Conservation (phyloP, 2,113 vertebrate genomes). For the Dromas ardeola region DNA sequence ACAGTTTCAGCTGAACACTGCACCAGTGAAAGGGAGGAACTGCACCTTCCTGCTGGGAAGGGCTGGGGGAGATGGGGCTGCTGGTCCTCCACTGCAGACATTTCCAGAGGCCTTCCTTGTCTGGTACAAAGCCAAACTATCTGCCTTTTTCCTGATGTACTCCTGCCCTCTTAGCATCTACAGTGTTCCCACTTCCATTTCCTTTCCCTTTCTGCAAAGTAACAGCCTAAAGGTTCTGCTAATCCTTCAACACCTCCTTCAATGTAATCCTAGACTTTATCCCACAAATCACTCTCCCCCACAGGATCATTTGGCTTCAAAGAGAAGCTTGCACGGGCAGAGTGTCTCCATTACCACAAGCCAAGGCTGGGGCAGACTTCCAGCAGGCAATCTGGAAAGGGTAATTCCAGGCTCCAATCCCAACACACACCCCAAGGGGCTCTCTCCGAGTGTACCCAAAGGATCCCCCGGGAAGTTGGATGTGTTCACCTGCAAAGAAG, state of each 20-base stretch:
- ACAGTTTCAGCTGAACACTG: background rate
- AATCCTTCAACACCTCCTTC: background rate
- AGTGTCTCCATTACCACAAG: constrained; percentile 83
- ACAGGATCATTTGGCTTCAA: background rate
- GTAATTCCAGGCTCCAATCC: constrained; percentile 96
- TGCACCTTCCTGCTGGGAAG: background rate
- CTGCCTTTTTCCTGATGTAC: background rate
- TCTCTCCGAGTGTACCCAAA: constrained; percentile 94
- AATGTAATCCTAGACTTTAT: background rate
- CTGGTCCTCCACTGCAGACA: background rate
- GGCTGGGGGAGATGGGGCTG: background rate
- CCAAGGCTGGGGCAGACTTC: constrained; percentile 93
- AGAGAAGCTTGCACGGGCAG: background rate
- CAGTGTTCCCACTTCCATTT: background rate
- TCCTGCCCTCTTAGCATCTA: background rate
- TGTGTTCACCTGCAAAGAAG: constrained; percentile 84
- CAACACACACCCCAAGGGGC: constrained; percentile 91
- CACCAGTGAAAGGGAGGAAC: background rate
- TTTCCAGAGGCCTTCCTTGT: background rate
- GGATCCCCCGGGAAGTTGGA: constrained; percentile 88
- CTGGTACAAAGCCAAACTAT: background rate
- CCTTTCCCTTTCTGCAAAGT: background rate
- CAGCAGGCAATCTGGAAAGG: constrained; percentile 88
- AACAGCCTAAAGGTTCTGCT: background rate
- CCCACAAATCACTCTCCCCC: background rate